Base-by-base conservation (phyloP, 1,140 invertebrate species). In the Lordiphosa stackelbergi region DNA sequence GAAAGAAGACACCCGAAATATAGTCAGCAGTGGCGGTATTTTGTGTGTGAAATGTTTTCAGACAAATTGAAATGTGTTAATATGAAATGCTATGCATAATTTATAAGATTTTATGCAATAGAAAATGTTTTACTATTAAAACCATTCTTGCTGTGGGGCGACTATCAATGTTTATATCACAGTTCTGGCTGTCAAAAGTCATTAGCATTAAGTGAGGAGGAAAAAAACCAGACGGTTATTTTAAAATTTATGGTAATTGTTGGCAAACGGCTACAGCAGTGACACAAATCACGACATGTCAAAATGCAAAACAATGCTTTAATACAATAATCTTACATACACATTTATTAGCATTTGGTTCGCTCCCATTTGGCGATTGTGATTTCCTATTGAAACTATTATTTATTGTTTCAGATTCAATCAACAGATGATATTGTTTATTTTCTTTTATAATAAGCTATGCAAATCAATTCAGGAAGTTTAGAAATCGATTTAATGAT, bases 41-140 rank as follows among this genome's bases (percentile, higher is more conserved):
- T 66, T 57, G 37, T 64, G 49, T 56, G 49, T 56, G 59, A 74
- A 54, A 71, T 55, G 35, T 53, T 63, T 66, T 63, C 42, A 40
- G 77, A 81, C 75, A 81, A 81, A 81, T 81, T 81, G 77, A 83
- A 83, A 81, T 81, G 75, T 83, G 73, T 83, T 81, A 65, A 75
- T 81, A 69, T 43, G 16, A 68, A 64, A 58, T 53, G 58, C 12
- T 60, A 46, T 79, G 62, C 53, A 81, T 79, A 75, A 81, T 75
- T 75, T 60, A 81, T 65, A 53, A 49, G 48, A 35, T 35, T 46
- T 66, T 56, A 60, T 40, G 46, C 47, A 61, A 55, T 34, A 31
- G 59, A 45, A 52, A 13, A 38, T 31, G 11, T 51, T 24, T 31
- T 41, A 7, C 38, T 16, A 8, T 11, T 45, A 57, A 60, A 62